phyloP scores from a whole-genome alignment of 2,888 invertebrate species.

The Heliconius sara region DNA sequence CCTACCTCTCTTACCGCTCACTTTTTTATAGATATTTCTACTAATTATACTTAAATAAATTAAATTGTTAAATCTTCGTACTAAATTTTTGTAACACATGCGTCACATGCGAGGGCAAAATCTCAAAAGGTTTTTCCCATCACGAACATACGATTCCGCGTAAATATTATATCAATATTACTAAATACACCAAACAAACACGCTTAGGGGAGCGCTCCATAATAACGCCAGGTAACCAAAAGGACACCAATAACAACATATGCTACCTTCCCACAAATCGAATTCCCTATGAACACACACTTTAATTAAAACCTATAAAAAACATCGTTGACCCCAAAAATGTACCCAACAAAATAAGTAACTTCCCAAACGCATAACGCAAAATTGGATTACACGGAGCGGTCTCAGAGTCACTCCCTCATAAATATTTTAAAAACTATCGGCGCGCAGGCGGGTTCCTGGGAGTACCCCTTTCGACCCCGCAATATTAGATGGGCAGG shows the following conservation, averaged over 20 bases:
- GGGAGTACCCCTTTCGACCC: conserved; percentile 54
- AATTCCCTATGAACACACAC: conserved; percentile 44
- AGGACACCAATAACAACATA: conserved; percentile 37
- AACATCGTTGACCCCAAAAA: conserved; percentile 70
- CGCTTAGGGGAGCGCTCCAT: conserved; percentile 22
- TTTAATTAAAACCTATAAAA: conserved; percentile 79
- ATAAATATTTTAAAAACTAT: conserved; percentile 83
- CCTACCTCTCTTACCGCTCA: too few relatives aligned
- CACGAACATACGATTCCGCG: not conserved
- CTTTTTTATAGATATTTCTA: too few relatives aligned
- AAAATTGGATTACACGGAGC: conserved; percentile 81
- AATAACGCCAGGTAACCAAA: conserved; percentile 25
- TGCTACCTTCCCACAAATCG: conserved; percentile 44
- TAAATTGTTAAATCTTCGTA: not conserved
- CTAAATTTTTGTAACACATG: not conserved
- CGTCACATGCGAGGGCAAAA: not conserved
- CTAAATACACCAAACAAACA: conserved; percentile 26
- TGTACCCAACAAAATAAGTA: conserved; percentile 71
- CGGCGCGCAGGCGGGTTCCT: conserved; percentile 60
- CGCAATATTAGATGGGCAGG: conserved; percentile 75
- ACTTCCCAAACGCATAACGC: conserved; percentile 81
- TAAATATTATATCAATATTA: conserved; percentile 26
- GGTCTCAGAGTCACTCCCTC: conserved; percentile 71
- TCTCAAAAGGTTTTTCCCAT: conserved; percentile 2
- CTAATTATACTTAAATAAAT: not conserved